Conservation (phyloP, 2,888 invertebrate species). For the Ethmia dodecea region DNA sequence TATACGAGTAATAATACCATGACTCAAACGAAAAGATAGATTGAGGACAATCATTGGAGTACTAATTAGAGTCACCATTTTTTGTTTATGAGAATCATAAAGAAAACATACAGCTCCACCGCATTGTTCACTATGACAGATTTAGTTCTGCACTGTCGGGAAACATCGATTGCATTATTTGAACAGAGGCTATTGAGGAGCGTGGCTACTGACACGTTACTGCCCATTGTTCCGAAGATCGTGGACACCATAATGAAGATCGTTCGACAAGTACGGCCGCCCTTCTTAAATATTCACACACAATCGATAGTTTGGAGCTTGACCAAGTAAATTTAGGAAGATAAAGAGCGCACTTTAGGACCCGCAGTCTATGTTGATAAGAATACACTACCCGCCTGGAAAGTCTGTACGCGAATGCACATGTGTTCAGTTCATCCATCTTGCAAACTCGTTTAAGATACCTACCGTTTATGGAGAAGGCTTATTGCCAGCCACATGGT, state of each 20-base stretch:
- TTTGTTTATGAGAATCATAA: too few relatives aligned
- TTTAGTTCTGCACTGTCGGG: not conserved
- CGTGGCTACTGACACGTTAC: not conserved
- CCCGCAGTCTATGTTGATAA: not conserved
- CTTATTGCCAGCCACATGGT: not conserved
- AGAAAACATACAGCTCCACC: too few relatives aligned
- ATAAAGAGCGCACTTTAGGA: not conserved
- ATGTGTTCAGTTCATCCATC: conserved; percentile 3
- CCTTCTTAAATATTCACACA: too few relatives aligned
- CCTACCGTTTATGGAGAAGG: not conserved
- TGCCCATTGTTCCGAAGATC: not conserved
- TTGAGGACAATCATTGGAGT: too few relatives aligned
- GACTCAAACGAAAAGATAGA: too few relatives aligned
- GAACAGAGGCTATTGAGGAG: not conserved
- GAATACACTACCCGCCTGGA: not conserved
- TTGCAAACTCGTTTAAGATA: conserved; percentile 5
- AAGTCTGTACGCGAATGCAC: not conserved
- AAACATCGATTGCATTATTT: not conserved
- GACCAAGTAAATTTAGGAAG: not conserved
- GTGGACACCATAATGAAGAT: not conserved
- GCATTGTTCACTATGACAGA: not conserved
- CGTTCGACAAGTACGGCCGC: not conserved
- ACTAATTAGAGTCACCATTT: too few relatives aligned
- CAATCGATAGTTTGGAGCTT: not conserved
- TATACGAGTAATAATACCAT: too few relatives aligned